Evolutionary conservation across 2,113 vertebrate genomes (phyloP).

Genomic region (Menura novaehollandiae): DNA sequence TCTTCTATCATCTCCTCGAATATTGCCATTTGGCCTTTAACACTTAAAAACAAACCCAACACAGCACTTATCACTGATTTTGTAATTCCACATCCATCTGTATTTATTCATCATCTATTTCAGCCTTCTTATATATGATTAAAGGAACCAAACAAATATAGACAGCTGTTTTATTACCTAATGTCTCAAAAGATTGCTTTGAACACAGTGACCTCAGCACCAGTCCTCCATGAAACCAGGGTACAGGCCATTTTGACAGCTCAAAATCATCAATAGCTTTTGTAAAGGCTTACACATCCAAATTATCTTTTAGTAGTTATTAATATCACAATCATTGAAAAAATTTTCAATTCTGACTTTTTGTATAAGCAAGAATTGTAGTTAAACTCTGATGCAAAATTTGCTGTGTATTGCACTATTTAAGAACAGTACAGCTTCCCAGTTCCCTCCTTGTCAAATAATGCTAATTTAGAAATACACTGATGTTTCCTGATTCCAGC

Average conservation of each 20-base stretch:
- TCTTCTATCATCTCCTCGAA: conserved; percentile 99
- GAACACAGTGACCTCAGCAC: not conserved
- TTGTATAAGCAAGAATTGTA: not conserved
- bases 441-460: not conserved
- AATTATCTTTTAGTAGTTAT: not conserved
- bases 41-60: conserved; percentile 71
- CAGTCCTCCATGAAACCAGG: not conserved
- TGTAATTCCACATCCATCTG: not conserved
- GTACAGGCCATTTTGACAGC: not conserved
- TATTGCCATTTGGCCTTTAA: conserved; percentile 94
- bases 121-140: not conserved
- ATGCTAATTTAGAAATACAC: not conserved
- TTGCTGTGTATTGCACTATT: not conserved
- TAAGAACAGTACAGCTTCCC: not conserved
- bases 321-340: not conserved
- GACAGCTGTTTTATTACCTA: not conserved
- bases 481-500: not conserved
- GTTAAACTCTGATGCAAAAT: not conserved
- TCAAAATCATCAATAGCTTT: not conserved
- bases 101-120: not conserved
- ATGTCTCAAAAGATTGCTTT: not conserved
- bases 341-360: not conserved
- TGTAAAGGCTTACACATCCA: not conserved
- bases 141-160: not conserved
- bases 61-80: not conserved